Evolutionary conservation across 2,888 invertebrate species (phyloP).

Genomic region (Crossocerus cetratus): DNA sequence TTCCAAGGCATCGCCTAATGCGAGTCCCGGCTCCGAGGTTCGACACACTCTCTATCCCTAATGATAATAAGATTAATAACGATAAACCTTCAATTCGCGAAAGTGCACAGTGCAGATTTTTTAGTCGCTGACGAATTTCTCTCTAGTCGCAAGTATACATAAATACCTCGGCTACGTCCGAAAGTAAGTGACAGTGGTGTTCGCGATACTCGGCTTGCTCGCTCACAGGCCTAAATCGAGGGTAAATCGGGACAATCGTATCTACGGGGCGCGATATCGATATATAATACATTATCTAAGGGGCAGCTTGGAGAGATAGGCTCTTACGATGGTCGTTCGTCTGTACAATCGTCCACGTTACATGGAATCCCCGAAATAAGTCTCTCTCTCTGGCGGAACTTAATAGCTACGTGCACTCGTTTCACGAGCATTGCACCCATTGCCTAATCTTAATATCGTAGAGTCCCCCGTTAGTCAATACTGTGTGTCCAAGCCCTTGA

Average conservation of each 20-base stretch:
- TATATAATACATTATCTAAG: slow-evolving; percentile 31
- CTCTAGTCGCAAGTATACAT: slow-evolving; percentile 12
- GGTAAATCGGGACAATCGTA: too few relatives aligned
- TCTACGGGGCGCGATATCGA: too few relatives aligned
- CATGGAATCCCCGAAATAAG: slow-evolving; percentile 30
- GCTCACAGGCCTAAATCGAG: too few relatives aligned
- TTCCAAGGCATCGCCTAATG: slow-evolving; percentile 17
- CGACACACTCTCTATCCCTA: slow-evolving; percentile 40
- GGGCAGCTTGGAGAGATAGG: slow-evolving; percentile 42
- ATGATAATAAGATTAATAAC: slow-evolving; percentile 22
- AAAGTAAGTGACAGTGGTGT: slow-evolving; percentile 15
- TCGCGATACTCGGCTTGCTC: slow-evolving; percentile 3
- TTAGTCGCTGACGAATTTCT: slow-evolving; percentile 17
- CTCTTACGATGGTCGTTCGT: slow-evolving; percentile 41
- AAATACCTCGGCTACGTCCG: slow-evolving; percentile 27
- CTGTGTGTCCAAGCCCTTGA: slow-evolving; percentile 65
- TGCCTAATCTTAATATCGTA: slow-evolving; percentile 46
- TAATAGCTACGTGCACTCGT: slow-evolving; percentile 48
- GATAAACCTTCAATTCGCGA: slow-evolving; percentile 73
- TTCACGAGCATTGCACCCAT: slow-evolving; percentile 53
- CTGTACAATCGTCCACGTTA: slow-evolving; percentile 6
- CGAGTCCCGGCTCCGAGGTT: slow-evolving; percentile 27
- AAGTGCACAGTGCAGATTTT: slow-evolving; percentile 76
- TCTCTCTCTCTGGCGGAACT: slow-evolving; percentile 19
- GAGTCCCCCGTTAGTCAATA: slow-evolving; percentile 45